These are phyloP conservation scores for Enteromius trimaculatus DNA, from an alignment of 2,797 vertebrate species.

Conservation along the genomic window DNA sequence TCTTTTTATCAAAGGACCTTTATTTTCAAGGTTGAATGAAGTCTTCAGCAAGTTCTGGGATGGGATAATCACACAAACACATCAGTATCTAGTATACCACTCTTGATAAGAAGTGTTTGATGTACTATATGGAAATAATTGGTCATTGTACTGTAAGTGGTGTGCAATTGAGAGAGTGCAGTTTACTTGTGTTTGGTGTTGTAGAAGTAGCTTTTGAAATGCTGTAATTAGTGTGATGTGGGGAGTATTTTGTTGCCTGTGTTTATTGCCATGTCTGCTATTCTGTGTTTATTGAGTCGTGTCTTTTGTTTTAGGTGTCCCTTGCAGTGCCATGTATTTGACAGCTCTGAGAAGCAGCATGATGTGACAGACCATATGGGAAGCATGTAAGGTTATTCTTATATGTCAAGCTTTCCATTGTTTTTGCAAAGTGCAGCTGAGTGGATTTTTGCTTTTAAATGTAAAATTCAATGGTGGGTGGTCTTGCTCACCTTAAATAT, in stretches of 20 bases:
- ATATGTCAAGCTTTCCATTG: neutral
- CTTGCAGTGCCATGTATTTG: neutral
- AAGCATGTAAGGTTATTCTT: slow-evolving; percentile 8
- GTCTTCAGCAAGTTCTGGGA: neutral
- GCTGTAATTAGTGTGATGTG: slow-evolving; percentile 19
- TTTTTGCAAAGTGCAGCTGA: neutral
- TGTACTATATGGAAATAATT: slow-evolving; percentile 12
- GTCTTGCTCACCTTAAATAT: neutral
- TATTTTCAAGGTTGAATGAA: neutral
- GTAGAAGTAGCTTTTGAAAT: slow-evolving; percentile 16
- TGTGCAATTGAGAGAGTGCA: neutral
- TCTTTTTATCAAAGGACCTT: neutral
- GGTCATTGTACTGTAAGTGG: slow-evolving; percentile 10
- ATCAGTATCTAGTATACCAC: neutral
- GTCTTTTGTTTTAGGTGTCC: slow-evolving; percentile 26
- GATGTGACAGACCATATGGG: slow-evolving; percentile 15
- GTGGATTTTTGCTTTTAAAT: neutral
- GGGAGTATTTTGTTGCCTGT: slow-evolving; percentile 12
- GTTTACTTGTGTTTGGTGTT: slow-evolving; percentile 1
- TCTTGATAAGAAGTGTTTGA: slow-evolving; percentile 16
- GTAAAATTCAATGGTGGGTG: neutral
- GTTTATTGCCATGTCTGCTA: neutral
- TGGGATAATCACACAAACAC: neutral
- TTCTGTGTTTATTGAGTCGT: slow-evolving; percentile 6
- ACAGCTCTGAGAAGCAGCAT: neutral